Conservation (phyloP, 2,113 vertebrate genomes). For the Recurvirostra avosetta region DNA sequence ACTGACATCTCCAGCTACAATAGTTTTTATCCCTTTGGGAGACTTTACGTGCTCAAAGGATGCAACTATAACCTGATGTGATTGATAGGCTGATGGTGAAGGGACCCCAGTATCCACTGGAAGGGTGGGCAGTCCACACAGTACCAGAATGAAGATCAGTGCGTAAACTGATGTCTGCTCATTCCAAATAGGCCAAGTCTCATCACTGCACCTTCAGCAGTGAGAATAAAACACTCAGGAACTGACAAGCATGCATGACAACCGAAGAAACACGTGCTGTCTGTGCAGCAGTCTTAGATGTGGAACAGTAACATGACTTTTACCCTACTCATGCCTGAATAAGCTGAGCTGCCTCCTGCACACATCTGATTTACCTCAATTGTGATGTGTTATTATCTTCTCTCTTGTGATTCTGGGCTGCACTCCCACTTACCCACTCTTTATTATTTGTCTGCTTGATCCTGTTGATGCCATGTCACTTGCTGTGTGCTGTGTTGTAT, state of each 20-base stretch:
- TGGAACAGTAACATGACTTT: not conserved
- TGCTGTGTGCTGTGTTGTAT: not conserved
- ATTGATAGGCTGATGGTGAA: not conserved
- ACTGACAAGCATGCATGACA: not conserved
- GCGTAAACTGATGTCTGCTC: not conserved
- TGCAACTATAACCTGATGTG: not conserved
- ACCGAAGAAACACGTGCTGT: not conserved
- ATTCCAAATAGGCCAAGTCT: not conserved
- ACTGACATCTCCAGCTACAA: not conserved
- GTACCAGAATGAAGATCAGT: not conserved
- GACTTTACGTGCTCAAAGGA: not conserved
- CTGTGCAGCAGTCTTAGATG: not conserved
- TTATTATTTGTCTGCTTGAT: not conserved
- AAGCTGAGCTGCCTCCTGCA: not conserved
- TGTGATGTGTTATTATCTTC: not conserved
- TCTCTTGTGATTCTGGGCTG: not conserved
- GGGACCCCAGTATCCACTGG: no score
- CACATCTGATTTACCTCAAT: not conserved
- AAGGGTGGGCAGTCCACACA: not conserved
- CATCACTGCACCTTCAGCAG: not conserved
- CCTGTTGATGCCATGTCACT: not conserved
- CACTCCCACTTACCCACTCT: not conserved
- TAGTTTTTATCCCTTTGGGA: not conserved
- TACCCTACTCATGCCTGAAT: not conserved
- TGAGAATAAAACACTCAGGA: not conserved